A percentile compares a stretch with the other conserved stretches of the same genome.
Evolutionary conservation across 2,113 vertebrate genomes (phyloP).

Genomic region (Porphyrio hochstetteri): DNA sequence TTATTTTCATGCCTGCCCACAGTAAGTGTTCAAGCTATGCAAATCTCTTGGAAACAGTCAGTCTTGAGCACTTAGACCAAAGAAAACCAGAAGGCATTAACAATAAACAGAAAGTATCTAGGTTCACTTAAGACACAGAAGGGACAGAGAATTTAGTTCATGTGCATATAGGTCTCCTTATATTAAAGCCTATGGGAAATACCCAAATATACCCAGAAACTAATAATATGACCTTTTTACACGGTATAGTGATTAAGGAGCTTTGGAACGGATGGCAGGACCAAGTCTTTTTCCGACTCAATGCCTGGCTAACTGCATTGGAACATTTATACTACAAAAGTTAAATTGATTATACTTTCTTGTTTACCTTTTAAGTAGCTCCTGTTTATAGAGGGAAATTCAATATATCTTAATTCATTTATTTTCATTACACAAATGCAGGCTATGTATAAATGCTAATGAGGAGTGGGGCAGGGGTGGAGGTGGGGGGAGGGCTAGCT

Average conservation of each 20-base stretch:
- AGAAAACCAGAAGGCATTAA: background rate
- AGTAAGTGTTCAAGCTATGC: background rate
- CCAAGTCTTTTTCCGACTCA: background rate
- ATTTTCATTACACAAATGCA: conserved; percentile 18
- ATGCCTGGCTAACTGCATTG: background rate
- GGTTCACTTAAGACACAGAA: background rate
- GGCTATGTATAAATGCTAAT: conserved; percentile 19
- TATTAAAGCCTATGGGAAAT: background rate
- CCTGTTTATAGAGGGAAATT: conserved; percentile 46
- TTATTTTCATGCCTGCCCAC: background rate
- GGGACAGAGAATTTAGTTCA: background rate
- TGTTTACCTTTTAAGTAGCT: background rate
- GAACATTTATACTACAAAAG: background rate
- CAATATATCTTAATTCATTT: conserved; percentile 17
- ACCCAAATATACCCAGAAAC: background rate
- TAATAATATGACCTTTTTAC: background rate
- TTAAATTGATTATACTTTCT: background rate
- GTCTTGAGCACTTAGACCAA: background rate
- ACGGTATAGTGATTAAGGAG: background rate
- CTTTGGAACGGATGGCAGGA: background rate
- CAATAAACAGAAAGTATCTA: background rate
- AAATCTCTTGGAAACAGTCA: background rate
- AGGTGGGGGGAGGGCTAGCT: no score
- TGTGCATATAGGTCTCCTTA: background rate
- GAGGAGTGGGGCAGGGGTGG: background rate